A percentile compares a stretch with the other conserved stretches of the same genome.
Evolutionary conservation across 2,797 vertebrate genomes (phyloP).

Genomic region (Crenichthys baileyi): DNA sequence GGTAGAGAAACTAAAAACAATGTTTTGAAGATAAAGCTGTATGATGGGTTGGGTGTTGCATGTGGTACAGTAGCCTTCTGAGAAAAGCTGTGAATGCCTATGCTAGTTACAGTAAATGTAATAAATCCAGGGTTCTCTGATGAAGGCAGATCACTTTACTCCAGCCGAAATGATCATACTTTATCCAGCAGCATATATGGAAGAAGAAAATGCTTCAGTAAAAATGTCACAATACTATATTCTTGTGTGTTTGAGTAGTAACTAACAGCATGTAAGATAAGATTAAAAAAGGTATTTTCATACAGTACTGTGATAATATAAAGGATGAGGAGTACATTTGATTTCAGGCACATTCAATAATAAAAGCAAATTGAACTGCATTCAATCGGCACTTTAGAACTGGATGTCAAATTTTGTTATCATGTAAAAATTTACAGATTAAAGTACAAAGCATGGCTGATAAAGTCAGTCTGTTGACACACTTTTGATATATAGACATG

Average conservation of each 20-base stretch:
- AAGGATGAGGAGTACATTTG: conserved; percentile 47
- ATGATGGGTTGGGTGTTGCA: conserved; percentile 2
- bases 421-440: conserved; percentile 34
- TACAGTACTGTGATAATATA: conserved; percentile 77
- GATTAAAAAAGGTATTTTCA: conserved; percentile 31
- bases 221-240: conserved; percentile 60
- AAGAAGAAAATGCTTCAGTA: conserved; percentile 46
- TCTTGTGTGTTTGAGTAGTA: conserved; percentile 41
- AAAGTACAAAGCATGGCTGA: conserved; percentile 37
- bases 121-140: conserved; percentile 24
- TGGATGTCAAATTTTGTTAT: conserved; percentile 21
- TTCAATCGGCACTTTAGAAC: conserved; percentile 68
- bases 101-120: conserved; percentile 5
- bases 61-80: conserved; percentile 29
- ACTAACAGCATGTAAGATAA: conserved; percentile 39
- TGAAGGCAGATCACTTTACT: conserved; percentile 39
- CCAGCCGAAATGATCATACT: conserved; percentile 29
- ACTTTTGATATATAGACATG: conserved; percentile 30
- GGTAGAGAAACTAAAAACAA: conserved; percentile 49
- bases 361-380: conserved; percentile 53
- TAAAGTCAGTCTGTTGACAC: conserved; percentile 25
- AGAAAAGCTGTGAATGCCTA: conserved; percentile 11
- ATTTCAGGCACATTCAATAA: conserved; percentile 74
- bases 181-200: conserved; percentile 46
- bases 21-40: conserved; percentile 45